phyloP scores from a whole-genome alignment of 1,140 invertebrate genomes.

The Rhizoglyphus robini region DNA sequence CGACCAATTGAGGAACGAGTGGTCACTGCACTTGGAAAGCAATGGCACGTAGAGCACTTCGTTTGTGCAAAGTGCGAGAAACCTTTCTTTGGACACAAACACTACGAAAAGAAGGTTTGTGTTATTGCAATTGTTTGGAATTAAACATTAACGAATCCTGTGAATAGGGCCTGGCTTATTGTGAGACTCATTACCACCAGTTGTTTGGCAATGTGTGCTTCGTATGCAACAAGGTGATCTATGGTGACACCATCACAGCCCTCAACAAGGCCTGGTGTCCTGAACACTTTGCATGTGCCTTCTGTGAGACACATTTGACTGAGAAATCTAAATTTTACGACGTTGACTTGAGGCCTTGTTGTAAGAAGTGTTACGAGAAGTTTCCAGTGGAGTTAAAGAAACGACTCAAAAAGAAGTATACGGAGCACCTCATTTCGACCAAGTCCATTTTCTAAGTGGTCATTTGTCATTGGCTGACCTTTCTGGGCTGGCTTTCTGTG shows the following conservation, averaged over 20 bases:
- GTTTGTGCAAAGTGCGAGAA: constrained; percentile 95
- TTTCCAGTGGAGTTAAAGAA: constrained; percentile 87
- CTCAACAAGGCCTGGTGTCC: constrained; percentile 99
- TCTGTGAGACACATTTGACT: constrained; percentile 93
- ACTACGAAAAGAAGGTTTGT: constrained; percentile 82
- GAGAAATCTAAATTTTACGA: constrained; percentile 98
- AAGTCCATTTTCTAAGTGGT: constrained; percentile 14
- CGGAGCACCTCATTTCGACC: constrained; percentile 13
- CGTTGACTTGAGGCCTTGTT: constrained; percentile 93
- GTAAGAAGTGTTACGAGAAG: constrained; percentile 95
- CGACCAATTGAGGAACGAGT: constrained; percentile 91
- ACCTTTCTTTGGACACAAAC: constrained; percentile 93
- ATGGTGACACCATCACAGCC: constrained; percentile 92
- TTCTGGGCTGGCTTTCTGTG: background rate
- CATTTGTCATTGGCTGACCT: background rate
- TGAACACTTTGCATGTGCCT: constrained; percentile 94
- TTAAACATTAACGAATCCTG: background rate
- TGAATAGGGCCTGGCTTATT: constrained; percentile 79
- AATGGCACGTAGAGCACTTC: constrained; percentile 99
- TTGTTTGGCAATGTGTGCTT: constrained; percentile 97
- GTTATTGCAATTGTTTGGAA: background rate
- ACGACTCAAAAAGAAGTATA: constrained; percentile 42
- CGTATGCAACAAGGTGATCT: constrained; percentile 95
- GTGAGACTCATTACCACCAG: constrained; percentile 98
- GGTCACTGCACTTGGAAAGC: constrained; percentile 91